These are phyloP conservation scores for Nesoenas mayeri DNA, from an alignment of 2,113 vertebrate genomes.

Conservation along the genomic window DNA sequence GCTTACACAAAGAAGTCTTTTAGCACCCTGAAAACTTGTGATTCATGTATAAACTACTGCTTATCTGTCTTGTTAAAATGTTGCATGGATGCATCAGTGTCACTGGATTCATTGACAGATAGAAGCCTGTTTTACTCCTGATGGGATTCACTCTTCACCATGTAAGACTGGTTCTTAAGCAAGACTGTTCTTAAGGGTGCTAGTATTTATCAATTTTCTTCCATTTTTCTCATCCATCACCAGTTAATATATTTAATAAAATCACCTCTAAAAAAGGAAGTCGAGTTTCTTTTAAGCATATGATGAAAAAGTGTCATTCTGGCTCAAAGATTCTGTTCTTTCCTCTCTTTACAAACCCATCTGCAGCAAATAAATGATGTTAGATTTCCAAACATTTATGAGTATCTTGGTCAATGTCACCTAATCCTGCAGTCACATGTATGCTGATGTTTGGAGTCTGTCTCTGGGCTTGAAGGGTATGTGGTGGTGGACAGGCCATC, in stretches of 20 bases:
- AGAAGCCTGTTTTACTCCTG: not conserved
- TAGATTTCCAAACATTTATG: not conserved
- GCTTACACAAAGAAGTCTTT: not conserved
- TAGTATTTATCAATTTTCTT: not conserved
- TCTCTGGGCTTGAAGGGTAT: not conserved
- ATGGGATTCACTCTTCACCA: not conserved
- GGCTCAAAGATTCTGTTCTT: not conserved
- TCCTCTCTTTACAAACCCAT: not conserved
- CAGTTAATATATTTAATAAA: not conserved
- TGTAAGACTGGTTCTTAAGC: not conserved
- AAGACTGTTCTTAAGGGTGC: no score
- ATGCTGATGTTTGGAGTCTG: not conserved
- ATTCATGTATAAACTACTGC: not conserved
- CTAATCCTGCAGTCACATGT: not conserved
- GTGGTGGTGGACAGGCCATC: not conserved
- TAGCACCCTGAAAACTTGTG: not conserved
- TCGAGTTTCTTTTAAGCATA: no score
- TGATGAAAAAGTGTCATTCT: no score
- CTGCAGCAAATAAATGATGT: not conserved
- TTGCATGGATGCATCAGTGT: not conserved
- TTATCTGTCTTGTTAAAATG: not conserved
- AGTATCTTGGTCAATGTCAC: not conserved
- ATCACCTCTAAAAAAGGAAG: not conserved
- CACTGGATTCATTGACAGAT: not conserved
- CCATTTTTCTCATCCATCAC: no score